Base-by-base conservation (phyloP, 2,113 vertebrate species). In the Jacana jacana region DNA sequence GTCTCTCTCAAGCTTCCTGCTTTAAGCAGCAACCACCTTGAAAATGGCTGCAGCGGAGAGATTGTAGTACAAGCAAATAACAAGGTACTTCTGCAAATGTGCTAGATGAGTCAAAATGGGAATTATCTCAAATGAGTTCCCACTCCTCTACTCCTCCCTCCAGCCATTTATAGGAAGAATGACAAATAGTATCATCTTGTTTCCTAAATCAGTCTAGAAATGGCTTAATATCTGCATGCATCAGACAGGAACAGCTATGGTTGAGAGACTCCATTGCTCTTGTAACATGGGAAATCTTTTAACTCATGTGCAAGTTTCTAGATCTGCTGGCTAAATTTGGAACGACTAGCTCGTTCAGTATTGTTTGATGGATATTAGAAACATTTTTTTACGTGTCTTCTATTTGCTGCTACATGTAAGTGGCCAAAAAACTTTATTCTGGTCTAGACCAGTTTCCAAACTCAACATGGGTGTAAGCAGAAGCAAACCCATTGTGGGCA, bases 1-100 rank as follows among this genome's bases (percentile, higher is more conserved):
- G n/a, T 9, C 40, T 89, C 77, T 49, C 81, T 89, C 55, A 24
- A 78, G 70, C 64, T 93, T 88, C 94, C 94, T 91, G 79, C 82
- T 96, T 83, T 52, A 44, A 77, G 71, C 88, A 69, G 83, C 70
- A 86, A 4, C 24, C 69, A 58, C 78, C 91, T 25, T 19, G 84
- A 71, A 54, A 85, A 65, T 18, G 66, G 89, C 68, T 66, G 87
- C 91, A 95, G 94, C 71, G 51, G 71, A 44, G 63, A 87, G 69
- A 13, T 24, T 51, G n/a, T 35, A 31, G 42, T 22, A 18, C 2
- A 68, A 83, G 82, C n/a, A 61, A 79, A 70, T 54, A 90, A 37
- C 5, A 49, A 13, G 37, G 78, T n/a, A 19, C 51, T 37, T 60
- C 54, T 79, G 68, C 28, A 31, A n/a, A 49, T 11, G 25, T 19